Base-by-base conservation (phyloP, 1,140 invertebrate genomes). In the Trachymyrmex cornetzi region DNA sequence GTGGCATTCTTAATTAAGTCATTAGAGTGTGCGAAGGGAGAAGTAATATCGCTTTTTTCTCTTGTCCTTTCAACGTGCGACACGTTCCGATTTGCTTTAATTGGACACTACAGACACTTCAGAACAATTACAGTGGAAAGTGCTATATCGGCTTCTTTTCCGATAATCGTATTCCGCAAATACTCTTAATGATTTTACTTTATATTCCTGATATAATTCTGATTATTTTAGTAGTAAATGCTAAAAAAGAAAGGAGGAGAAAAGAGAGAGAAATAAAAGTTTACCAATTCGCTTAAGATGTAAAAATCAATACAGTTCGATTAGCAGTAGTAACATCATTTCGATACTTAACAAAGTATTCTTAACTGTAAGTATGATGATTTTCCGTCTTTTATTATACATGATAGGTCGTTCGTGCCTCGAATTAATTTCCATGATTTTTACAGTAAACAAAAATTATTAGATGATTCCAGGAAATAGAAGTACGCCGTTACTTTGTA, bases 1-100 rank as follows among this genome's bases (percentile, higher is more conserved):
- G 55, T 57, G 44, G 69, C 55, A 75, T 50, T 55, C 80, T 84
- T 84, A 61, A 84, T 84, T 84, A 84, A 84, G 57, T 75, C 55
- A n/a, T 84, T 84, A 74, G n/a, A 84, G 44, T 55, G 69, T 34
- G 50, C 50, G 66, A 71, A n/a, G 12, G 5, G 27, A 74, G n/a
- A n/a, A 63, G 11, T 50, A 59, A 61, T 9, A 12, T 44, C 34
- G 22, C 12, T 50, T 48, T 71, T 30, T 55, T 75, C 9, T 63
- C 27, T 34, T 50, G 5, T 69, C 30, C 4, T 59, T 3, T 7
- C 50, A 14, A 22, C 38, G 38, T 50, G 59, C 77, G 63, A 74
- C 69, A 50, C 57, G 67, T 74, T 75, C 30, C 69, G 38, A 84
- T 75, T 84, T 38, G 38, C 57, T 75, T 84, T 84, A 84, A 84